Conservation (phyloP, 1,140 invertebrate genomes). For the Harlomillsia oculata region DNA sequence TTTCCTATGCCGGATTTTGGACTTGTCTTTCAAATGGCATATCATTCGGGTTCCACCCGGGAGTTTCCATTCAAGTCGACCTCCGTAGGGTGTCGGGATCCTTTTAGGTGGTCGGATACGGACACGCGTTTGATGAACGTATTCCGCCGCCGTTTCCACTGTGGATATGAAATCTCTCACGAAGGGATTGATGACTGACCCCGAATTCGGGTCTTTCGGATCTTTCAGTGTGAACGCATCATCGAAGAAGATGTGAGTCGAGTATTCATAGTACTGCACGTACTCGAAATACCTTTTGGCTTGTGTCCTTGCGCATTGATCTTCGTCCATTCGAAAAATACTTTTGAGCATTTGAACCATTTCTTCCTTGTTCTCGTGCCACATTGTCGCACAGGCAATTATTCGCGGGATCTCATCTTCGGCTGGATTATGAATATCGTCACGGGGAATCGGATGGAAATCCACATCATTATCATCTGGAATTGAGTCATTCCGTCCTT, state of each 20-base stretch:
- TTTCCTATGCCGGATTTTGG: constrained; percentile 42
- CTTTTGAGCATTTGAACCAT: constrained; percentile 90
- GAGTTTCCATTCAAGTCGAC: constrained; percentile 41
- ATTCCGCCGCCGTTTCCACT: constrained; percentile 37
- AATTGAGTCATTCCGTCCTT: background rate
- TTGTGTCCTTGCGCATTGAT: constrained; percentile 69
- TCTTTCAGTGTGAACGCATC: constrained; percentile 45
- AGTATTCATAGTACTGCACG: constrained; percentile 78
- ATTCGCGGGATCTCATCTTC: constrained; percentile 40
- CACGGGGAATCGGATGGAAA: background rate
- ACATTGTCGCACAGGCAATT: constrained; percentile 88
- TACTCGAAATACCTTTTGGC: constrained; percentile 1
- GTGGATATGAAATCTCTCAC: constrained; percentile 36
- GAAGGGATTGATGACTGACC: constrained; percentile 36
- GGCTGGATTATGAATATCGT: too few relatives aligned
- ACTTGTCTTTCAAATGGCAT: constrained; percentile 43
- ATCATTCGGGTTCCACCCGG: constrained; percentile 42
- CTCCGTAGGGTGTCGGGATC: constrained; percentile 43
- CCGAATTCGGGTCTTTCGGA: constrained; percentile 18
- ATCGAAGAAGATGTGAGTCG: constrained; percentile 51
- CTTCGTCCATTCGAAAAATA: constrained; percentile 80
- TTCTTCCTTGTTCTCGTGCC: constrained; percentile 92
- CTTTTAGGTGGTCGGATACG: constrained; percentile 38
- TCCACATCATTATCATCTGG: background rate
- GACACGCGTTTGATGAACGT: constrained; percentile 34